These are phyloP conservation scores for Adelphocoris suturalis DNA, from an alignment of 2,888 invertebrate species.

Conservation along the genomic window DNA sequence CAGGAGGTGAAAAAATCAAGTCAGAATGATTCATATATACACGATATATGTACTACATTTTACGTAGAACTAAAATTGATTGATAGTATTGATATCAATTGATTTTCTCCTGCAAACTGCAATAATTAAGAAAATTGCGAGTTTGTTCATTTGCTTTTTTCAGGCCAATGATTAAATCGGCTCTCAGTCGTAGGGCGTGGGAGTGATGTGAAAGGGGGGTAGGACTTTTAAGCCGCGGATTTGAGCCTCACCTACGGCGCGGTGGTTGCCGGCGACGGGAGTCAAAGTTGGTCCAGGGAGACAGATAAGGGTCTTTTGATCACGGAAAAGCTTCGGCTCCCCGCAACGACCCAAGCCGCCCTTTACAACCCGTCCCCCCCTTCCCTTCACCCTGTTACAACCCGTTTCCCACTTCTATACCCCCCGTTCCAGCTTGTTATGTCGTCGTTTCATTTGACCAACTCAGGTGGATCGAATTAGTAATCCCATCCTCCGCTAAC, in stretches of 20 bases:
- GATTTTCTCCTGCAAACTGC: neutral
- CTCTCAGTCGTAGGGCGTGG: neutral
- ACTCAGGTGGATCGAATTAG: constrained; percentile 32
- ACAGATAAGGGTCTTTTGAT: neutral
- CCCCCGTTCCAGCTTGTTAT: constrained; percentile 16
- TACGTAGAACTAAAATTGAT: too few relatives aligned
- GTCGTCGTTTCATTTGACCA: constrained; percentile 30
- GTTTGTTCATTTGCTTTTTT: neutral
- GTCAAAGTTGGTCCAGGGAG: neutral
- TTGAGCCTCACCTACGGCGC: neutral
- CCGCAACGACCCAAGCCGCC: neutral
- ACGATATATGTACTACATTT: too few relatives aligned
- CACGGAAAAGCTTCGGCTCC: constrained; percentile 15
- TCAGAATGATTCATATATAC: too few relatives aligned
- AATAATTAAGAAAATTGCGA: neutral
- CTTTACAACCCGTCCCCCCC: too few relatives aligned
- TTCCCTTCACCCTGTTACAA: too few relatives aligned
- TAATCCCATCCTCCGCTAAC: constrained; percentile 20
- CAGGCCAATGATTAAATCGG: neutral
- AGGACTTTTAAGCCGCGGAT: neutral
- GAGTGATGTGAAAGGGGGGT: too few relatives aligned
- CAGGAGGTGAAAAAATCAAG: too few relatives aligned
- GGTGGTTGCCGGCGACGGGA: neutral
- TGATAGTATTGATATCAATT: too few relatives aligned
- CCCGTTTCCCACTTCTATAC: neutral